Percentiles rank a stretch among this genome's conserved stretches.
These are phyloP conservation scores for Mastomys natalensis DNA, from an alignment of 2,113 vertebrate genomes.

Conservation along the genomic window DNA sequence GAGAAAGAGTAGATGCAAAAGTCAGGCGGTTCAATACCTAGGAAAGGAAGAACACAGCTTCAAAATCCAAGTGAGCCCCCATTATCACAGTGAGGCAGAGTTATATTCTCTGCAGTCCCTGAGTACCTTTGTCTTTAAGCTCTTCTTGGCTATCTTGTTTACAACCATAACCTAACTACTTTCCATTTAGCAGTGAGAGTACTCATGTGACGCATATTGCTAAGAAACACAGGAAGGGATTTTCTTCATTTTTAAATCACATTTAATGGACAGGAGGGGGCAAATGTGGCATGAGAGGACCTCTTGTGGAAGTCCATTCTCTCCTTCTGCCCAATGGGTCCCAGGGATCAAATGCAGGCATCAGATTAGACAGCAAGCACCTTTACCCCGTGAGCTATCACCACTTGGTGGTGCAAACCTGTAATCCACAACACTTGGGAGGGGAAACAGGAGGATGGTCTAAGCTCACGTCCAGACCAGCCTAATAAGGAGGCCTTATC, in stretches of 20 bases:
- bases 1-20: constrained; percentile 97
- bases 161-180: neutral
- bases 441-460: neutral
- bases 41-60: neutral
- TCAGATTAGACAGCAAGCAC: neutral
- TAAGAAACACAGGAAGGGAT: neutral
- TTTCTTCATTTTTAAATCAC: neutral
- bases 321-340: too few relatives aligned
- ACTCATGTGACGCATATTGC: neutral
- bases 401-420: neutral
- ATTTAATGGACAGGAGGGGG: neutral
- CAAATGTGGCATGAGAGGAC: neutral
- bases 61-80: neutral
- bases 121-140: neutral
- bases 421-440: neutral
- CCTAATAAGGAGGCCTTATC: neutral
- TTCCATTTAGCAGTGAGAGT: neutral
- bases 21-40: constrained; percentile 98
- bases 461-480: too few relatives aligned
- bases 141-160: neutral
- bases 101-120: neutral
- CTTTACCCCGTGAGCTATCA: neutral
- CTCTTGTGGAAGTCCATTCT: neutral
- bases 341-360: neutral
- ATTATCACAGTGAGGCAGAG: neutral